Base-by-base conservation (phyloP, 35 echinoderm and acorn worm species). In the Holothuria glaberrima region DNA sequence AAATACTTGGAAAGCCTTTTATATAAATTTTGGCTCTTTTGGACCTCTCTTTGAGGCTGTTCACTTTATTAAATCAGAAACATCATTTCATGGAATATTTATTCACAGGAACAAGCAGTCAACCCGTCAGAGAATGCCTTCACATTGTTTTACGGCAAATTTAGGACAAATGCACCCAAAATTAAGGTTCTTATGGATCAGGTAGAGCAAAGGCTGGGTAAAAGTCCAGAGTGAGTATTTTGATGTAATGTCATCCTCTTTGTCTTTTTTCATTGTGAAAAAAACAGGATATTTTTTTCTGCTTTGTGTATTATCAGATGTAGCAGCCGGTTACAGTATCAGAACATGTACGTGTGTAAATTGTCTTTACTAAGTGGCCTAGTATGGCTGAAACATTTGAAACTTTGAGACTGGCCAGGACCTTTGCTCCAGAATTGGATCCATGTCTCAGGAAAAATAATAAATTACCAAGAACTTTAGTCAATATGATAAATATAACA, bases 71-170 rank as follows among this genome's bases (percentile, higher is more conserved):
- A 69, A 69, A 69, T 69, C 6, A 29, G 25, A 10, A 69, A 4
- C 5, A 33, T 29, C 27, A 33, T 69, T 57, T 59, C 0, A 21
- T 61, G 32, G 60, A 32, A 9, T 18, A 65, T 80, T 41, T n/a
- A 60, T 66, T 60, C 44, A 7, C 34, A 64, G 87, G 71, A 76
- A 81, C 84, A 95, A 77, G 90, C 60, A 6, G 63, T 79, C 12
- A 92, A 86, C 16, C 83, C 93, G n/a, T 93, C 96, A 56, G 96
- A 98, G 45, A 98, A 98, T 98, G 96, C 96, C 41, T 98, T 98
- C 58, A 98, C 96, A 26, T 44, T 98, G 25, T 98, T 98, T 89
- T 98, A 98, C 77, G 96, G 96, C 9, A 98, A 98, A 56, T 98
- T 98, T 38, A 68, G 96, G 73, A 94, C 90, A 30, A 94, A 94